Conservation (phyloP, 35 echinoderm and acorn worm genomes). For the Apostichopus parvimensis region DNA sequence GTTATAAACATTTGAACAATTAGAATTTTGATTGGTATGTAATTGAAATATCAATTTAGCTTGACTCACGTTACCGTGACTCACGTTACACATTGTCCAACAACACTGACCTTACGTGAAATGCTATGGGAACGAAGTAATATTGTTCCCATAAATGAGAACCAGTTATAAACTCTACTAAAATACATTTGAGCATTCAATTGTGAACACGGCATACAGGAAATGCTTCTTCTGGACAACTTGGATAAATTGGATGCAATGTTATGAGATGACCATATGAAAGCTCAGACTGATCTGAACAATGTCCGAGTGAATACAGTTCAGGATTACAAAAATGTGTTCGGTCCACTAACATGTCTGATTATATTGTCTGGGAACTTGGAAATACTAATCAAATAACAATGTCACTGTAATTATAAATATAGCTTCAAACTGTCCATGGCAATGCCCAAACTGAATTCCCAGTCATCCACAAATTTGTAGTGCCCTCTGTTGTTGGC, state of each 20-base stretch:
- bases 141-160: constrained; percentile 3
- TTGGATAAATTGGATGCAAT: neutral
- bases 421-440: neutral
- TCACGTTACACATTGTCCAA: neutral
- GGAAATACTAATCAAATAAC: neutral
- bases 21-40: neutral
- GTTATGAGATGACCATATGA: constrained; percentile 1
- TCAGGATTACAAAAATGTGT: neutral
- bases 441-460: no score
- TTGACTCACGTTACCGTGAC: neutral
- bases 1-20: neutral
- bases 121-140: neutral
- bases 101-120: neutral
- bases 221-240: neutral
- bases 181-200: constrained; percentile 12
- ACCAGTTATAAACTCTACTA: neutral
- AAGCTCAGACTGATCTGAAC: constrained; percentile 10
- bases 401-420: neutral
- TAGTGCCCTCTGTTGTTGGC: neutral
- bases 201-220: neutral
- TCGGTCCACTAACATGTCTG: neutral
- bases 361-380: neutral
- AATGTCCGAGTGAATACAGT: neutral
- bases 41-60: neutral
- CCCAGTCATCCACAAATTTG: neutral